Conservation (phyloP, 2,888 invertebrate species). For the Cheilosia soror region DNA sequence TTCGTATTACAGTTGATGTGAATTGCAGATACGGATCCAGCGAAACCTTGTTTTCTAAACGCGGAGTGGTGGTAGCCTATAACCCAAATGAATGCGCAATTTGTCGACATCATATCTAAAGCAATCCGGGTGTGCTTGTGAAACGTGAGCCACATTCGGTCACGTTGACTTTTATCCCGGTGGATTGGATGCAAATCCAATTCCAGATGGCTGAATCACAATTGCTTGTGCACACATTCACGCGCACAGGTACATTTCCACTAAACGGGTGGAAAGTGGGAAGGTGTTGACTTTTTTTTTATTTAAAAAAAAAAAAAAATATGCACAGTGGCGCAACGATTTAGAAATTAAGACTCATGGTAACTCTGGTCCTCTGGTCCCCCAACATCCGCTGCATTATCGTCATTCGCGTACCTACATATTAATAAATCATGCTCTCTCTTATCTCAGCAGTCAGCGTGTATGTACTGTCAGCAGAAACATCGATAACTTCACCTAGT, state of each 20-base stretch:
- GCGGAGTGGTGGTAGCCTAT: neutral
- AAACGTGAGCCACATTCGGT: constrained; percentile 79
- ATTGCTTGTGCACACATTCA: constrained; percentile 79
- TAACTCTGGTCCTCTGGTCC: no score
- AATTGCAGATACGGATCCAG: constrained; percentile 82
- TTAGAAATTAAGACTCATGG: no score
- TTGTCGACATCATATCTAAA: constrained; percentile 73
- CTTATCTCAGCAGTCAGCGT: no score
- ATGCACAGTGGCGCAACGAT: constrained; percentile 5
- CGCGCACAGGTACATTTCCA: constrained; percentile 80
- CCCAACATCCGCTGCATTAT: no score
- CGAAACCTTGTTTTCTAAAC: constrained; percentile 71
- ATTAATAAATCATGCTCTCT: no score
- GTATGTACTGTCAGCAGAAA: no score
- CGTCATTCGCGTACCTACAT: no score
- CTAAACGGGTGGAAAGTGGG: constrained; percentile 79
- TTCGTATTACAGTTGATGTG: constrained; percentile 78
- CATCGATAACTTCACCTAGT: no score
- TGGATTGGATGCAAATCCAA: constrained; percentile 77
- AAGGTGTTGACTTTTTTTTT: constrained; percentile 77
- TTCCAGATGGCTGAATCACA: constrained; percentile 79
- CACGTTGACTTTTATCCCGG: constrained; percentile 81
- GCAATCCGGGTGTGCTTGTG: constrained; percentile 78
- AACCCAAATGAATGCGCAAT: constrained; percentile 23
- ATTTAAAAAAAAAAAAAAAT: constrained; percentile 32